These are phyloP conservation scores for Xylocampa areola DNA, from an alignment of 2,888 invertebrate genomes.

Conservation along the genomic window DNA sequence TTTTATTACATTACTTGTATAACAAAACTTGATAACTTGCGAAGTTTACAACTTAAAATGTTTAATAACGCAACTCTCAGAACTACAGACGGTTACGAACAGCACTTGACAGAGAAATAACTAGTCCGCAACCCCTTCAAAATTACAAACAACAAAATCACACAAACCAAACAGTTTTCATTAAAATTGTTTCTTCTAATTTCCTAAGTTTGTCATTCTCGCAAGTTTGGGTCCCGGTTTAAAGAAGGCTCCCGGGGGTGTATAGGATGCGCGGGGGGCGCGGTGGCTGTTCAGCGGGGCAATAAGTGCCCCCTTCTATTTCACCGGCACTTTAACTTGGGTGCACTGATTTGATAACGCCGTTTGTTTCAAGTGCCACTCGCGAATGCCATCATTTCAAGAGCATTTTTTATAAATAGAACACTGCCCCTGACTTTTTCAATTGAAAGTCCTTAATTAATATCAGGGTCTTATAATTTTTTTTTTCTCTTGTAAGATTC, in stretches of 20 bases:
- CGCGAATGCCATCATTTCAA: slow-evolving; percentile 75
- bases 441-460: slow-evolving; percentile 70
- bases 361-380: slow-evolving; percentile 87
- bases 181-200: slow-evolving; percentile 61
- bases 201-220: slow-evolving; percentile 64
- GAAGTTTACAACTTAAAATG: slow-evolving; percentile 40
- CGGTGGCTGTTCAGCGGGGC: slow-evolving; percentile 68
- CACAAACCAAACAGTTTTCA: slow-evolving; percentile 49
- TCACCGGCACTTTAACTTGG: slow-evolving; percentile 87
- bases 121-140: slow-evolving; percentile 37
- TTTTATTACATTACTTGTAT: slow-evolving; percentile 48
- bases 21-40: slow-evolving; percentile 33
- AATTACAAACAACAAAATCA: slow-evolving; percentile 48
- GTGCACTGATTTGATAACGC: slow-evolving; percentile 89
- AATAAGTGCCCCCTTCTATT: slow-evolving; percentile 87
- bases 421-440: slow-evolving; percentile 59
- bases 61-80: slow-evolving; percentile 35
- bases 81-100: slow-evolving; percentile 29
- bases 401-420: slow-evolving; percentile 74
- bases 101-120: slow-evolving; percentile 42
- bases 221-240: slow-evolving; percentile 52
- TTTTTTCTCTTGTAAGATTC: slow-evolving; percentile 23
- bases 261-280: slow-evolving; percentile 34
- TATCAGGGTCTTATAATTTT: slow-evolving; percentile 46
- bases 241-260: slow-evolving; percentile 49